phyloP scores from a whole-genome alignment of 2,113 vertebrate species.

The Gambusia holbrooki region DNA sequence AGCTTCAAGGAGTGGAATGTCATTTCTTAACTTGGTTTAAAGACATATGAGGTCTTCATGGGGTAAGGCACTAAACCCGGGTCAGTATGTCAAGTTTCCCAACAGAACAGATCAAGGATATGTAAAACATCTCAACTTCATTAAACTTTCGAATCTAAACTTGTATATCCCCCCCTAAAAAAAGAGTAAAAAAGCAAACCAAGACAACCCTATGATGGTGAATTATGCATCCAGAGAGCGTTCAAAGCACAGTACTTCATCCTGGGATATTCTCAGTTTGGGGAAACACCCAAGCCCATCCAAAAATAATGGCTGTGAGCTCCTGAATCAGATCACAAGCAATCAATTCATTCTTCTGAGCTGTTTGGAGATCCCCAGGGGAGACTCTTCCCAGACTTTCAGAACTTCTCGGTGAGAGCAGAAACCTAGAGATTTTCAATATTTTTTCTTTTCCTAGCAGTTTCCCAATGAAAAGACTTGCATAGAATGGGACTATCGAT shows the following conservation, averaged over 20 bases:
- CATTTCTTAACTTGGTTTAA: not conserved
- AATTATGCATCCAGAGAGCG: not conserved
- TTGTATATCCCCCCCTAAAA: not conserved
- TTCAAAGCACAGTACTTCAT: not conserved
- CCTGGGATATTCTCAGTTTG: not conserved
- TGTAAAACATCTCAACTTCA: not conserved
- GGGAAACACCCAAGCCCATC: not conserved
- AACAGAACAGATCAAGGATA: not conserved
- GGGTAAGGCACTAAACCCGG: not conserved
- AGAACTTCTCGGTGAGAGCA: not conserved
- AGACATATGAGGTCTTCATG: not conserved
- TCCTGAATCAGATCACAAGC: not conserved
- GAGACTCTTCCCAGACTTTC: not conserved
- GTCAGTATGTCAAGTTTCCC: not conserved
- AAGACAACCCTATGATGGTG: not conserved
- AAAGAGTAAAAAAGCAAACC: not conserved
- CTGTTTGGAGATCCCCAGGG: not conserved
- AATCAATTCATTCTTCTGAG: not conserved
- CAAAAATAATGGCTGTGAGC: not conserved
- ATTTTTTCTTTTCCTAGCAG: not conserved
- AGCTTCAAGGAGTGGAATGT: not conserved
- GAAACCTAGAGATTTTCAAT: not conserved
- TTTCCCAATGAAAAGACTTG: not conserved
- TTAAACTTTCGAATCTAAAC: not conserved
- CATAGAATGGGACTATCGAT: not conserved